A percentile compares a stretch with the other conserved stretches of the same genome.
Conservation (phyloP, 2,113 vertebrate genomes). For the Hucho hucho region DNA sequence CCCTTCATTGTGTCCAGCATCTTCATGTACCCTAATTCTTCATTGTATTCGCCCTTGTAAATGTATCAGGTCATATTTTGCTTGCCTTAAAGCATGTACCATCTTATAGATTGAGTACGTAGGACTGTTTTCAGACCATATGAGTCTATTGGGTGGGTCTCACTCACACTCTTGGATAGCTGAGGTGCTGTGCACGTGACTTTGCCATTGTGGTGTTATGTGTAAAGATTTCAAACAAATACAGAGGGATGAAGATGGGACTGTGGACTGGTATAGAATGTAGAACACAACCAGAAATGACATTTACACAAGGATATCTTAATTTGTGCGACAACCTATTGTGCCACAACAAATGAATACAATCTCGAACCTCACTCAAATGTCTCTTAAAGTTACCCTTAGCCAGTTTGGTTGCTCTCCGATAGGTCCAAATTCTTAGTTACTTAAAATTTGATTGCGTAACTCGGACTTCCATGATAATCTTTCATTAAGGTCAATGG, state of each 20-base stretch:
- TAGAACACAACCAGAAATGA: not conserved
- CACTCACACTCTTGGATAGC: conserved; percentile 16
- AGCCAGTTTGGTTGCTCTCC: not conserved
- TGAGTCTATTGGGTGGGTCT: conserved; percentile 20
- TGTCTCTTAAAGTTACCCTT: not conserved
- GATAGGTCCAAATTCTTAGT: not conserved
- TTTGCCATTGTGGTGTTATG: conserved; percentile 17
- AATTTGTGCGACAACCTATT: not conserved
- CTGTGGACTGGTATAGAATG: not conserved
- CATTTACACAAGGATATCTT: not conserved
- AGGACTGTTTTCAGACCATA: conserved; percentile 10
- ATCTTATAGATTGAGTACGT: conserved; percentile 13
- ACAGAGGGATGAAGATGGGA: not conserved
- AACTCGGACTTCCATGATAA: no score
- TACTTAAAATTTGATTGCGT: no score
- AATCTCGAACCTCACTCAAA: not conserved
- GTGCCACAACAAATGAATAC: not conserved
- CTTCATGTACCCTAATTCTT: no score
- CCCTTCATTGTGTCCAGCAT: not conserved
- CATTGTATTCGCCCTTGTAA: not conserved
- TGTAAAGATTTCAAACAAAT: conserved; percentile 18
- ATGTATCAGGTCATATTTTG: not conserved
- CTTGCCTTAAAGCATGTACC: not conserved
- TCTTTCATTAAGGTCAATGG: no score
- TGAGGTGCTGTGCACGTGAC: conserved; percentile 27